Evolutionary conservation across 2,797 vertebrate species (phyloP).

Genomic region (Alfaro cultratus): DNA sequence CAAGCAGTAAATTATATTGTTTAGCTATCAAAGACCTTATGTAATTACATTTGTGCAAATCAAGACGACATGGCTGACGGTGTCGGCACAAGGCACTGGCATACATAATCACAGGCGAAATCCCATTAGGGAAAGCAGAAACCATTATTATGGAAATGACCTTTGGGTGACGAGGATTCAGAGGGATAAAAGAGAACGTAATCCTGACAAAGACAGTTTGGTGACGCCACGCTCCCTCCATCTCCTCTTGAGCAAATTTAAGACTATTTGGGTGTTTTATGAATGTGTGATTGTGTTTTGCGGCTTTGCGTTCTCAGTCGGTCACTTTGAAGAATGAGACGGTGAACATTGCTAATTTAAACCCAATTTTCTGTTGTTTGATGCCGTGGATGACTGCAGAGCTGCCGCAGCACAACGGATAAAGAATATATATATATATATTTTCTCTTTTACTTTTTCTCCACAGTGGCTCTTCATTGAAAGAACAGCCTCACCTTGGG

Average conservation of each 20-base stretch:
- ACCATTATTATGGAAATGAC: conserved; percentile 83
- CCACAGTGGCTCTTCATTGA: conserved; percentile 51
- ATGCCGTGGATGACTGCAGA: conserved; percentile 22
- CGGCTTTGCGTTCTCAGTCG: conserved; percentile 12
- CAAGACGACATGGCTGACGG: conserved; percentile 74
- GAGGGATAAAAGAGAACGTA: conserved; percentile 72
- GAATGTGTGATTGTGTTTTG: conserved; percentile 29
- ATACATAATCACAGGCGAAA: conserved; percentile 79
- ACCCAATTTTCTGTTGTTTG: conserved; percentile 22
- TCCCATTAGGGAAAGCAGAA: conserved; percentile 75
- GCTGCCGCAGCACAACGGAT: conserved; percentile 27
- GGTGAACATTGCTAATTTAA: conserved; percentile 26
- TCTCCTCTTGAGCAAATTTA: conserved; percentile 56
- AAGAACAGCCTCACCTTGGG: conserved; percentile 66
- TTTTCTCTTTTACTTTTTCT: not conserved
- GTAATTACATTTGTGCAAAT: conserved; percentile 80
- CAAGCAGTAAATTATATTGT: conserved; percentile 78
- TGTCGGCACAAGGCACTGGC: conserved; percentile 69
- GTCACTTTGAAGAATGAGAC: conserved; percentile 22
- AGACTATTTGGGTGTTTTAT: conserved; percentile 49
- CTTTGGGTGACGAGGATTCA: conserved; percentile 76
- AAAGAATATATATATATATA: no score
- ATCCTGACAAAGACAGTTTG: conserved; percentile 67
- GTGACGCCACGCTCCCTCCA: conserved; percentile 53
- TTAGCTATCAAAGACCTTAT: conserved; percentile 79